phyloP scores from a whole-genome alignment of 2,113 vertebrate species.

The Periophthalmodon schlosseri region DNA sequence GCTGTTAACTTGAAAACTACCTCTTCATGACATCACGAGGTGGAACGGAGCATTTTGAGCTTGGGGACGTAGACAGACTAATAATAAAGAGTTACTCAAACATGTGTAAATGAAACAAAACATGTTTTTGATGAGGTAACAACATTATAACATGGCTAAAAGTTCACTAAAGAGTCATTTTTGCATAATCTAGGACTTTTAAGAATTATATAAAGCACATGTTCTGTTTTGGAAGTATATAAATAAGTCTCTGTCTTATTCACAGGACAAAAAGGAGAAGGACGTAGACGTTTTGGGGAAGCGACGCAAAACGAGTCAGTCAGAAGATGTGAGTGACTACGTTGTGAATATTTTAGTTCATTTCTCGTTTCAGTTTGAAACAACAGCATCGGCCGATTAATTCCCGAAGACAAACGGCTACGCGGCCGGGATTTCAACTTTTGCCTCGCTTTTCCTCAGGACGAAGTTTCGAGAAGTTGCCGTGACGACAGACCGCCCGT shows the following conservation, averaged over 20 bases:
- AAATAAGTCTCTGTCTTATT: conserved; percentile 38
- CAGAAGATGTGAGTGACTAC: conserved; percentile 88
- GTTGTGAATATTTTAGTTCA: conserved; percentile 6
- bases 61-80: no score
- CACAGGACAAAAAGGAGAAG: conserved; percentile 97
- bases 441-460: conserved; percentile 68
- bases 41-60: no score
- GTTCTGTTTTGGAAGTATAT: neutral
- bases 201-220: neutral
- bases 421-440: neutral
- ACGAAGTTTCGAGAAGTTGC: conserved; percentile 77
- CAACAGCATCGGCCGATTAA: conserved; percentile 3
- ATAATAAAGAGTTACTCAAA: no score
- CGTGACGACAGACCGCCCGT: conserved; percentile 79
- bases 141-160: no score
- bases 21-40: no score
- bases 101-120: no score
- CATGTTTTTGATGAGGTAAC: no score
- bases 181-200: neutral
- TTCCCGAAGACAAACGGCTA: conserved; percentile 1
- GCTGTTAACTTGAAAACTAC: no score
- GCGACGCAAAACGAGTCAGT: conserved; percentile 93
- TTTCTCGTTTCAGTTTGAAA: conserved; percentile 14
- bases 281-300: conserved; percentile 89
- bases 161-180: no score